These are phyloP conservation scores for Calyptommatus sinebrachiatus DNA, from an alignment of 2,113 vertebrate genomes.

Conservation along the genomic window DNA sequence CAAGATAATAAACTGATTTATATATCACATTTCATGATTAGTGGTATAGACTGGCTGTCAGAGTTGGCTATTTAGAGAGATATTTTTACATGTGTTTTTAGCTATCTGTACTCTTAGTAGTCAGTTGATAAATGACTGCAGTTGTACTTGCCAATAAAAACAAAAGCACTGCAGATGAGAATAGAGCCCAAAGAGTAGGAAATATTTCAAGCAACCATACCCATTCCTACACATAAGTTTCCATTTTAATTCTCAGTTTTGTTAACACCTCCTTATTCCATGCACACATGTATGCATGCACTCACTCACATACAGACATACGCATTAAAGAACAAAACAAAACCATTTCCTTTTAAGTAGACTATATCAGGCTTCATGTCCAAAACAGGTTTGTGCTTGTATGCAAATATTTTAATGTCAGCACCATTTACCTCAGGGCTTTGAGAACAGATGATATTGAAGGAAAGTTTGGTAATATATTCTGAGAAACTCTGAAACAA, in stretches of 20 bases:
- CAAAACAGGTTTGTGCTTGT: constrained; percentile 17
- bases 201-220: neutral
- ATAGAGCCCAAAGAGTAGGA: neutral
- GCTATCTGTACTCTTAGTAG: neutral
- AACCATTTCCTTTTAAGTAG: neutral
- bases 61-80: neutral
- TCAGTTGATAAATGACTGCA: neutral
- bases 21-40: neutral
- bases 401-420: neutral
- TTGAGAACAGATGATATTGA: neutral
- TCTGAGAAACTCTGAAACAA: neutral
- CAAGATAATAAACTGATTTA: neutral
- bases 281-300: neutral
- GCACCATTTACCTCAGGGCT: constrained; percentile 3
- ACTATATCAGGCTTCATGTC: neutral
- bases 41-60: neutral
- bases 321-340: neutral
- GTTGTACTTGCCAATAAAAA: constrained; percentile 4
- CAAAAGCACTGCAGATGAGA: neutral
- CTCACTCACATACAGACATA: neutral
- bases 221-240: neutral
- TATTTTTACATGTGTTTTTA: neutral
- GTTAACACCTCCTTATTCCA: constrained; percentile 5
- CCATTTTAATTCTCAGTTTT: neutral
- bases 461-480: neutral